Evolutionary conservation across 2,113 vertebrate species (phyloP).

Genomic region (Percina caprodes): DNA sequence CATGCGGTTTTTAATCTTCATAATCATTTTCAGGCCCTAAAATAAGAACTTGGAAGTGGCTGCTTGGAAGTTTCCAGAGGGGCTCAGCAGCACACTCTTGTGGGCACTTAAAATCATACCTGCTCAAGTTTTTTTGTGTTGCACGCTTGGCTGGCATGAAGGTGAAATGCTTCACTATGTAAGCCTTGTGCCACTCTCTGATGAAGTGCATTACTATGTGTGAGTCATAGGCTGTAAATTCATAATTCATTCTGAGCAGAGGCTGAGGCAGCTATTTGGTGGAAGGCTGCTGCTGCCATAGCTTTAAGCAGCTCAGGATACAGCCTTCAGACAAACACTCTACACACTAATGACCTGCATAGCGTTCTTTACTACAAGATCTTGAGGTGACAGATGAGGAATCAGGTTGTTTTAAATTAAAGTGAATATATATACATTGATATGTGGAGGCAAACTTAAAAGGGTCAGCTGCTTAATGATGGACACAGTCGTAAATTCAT

Average conservation of each 20-base stretch:
- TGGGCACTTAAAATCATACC: slow-evolving; percentile 56
- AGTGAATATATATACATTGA: neutral
- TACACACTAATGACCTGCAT: slow-evolving; percentile 20
- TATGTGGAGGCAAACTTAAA: slow-evolving; percentile 11
- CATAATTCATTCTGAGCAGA: slow-evolving; percentile 32
- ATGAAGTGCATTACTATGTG: slow-evolving; percentile 37
- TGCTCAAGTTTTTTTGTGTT: neutral
- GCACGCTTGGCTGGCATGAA: neutral
- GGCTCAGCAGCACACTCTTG: slow-evolving; percentile 78
- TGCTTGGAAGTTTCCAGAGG: slow-evolving; percentile 33
- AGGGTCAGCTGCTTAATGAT: slow-evolving; percentile 30
- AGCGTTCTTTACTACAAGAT: neutral
- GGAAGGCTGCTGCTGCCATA: slow-evolving; percentile 37
- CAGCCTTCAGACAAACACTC: slow-evolving; percentile 22
- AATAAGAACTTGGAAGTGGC: slow-evolving; percentile 3
- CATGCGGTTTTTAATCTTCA: slow-evolving; percentile 19
- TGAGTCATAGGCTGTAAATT: slow-evolving; percentile 31
- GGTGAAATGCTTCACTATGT: slow-evolving; percentile 8
- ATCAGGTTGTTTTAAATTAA: slow-evolving; percentile 4
- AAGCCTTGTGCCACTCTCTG: slow-evolving; percentile 31
- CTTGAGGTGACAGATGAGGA: slow-evolving; percentile 31
- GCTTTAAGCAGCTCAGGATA: slow-evolving; percentile 37
- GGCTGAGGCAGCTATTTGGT: slow-evolving; percentile 22
- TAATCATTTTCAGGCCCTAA: slow-evolving; percentile 20
- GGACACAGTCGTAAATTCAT: slow-evolving; percentile 28